Percentiles rank a stretch among this genome's conserved stretches.
Evolutionary conservation across 2,113 vertebrate genomes (phyloP).

Genomic region (Psittacara wagleri): DNA sequence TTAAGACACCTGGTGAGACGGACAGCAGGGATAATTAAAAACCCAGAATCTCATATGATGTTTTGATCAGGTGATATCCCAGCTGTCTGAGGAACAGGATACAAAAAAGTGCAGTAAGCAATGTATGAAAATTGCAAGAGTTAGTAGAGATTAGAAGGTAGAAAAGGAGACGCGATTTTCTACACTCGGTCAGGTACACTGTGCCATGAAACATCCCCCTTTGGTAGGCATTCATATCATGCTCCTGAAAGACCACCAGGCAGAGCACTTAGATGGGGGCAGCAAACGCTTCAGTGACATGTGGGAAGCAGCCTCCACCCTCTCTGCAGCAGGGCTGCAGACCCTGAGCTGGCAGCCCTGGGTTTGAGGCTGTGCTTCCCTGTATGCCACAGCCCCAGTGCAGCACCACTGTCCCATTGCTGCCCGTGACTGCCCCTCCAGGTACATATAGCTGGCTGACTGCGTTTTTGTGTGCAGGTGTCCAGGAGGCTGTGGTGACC

Average conservation of each 20-base stretch:
- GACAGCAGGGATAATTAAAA: neutral
- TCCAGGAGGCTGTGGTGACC: conserved; percentile 92
- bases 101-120: neutral
- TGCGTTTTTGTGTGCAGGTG: conserved; percentile 76
- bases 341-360: neutral
- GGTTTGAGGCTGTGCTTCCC: neutral
- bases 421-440: neutral
- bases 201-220: neutral
- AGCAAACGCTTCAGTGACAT: rapidly evolving
- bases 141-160: neutral
- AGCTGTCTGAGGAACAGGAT: neutral
- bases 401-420: neutral
- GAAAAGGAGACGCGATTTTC: neutral
- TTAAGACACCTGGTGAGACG: neutral
- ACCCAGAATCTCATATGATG: rapidly evolving
- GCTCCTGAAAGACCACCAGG: neutral
- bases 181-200: neutral
- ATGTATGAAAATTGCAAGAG: neutral
- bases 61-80: neutral
- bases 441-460: neutral
- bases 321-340: neutral
- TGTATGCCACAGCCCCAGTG: neutral
- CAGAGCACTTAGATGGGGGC: neutral
- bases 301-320: rapidly evolving
- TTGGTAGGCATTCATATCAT: neutral